Base-by-base conservation (phyloP, 2,888 invertebrate genomes). In the Alviniconcha strummeri region DNA sequence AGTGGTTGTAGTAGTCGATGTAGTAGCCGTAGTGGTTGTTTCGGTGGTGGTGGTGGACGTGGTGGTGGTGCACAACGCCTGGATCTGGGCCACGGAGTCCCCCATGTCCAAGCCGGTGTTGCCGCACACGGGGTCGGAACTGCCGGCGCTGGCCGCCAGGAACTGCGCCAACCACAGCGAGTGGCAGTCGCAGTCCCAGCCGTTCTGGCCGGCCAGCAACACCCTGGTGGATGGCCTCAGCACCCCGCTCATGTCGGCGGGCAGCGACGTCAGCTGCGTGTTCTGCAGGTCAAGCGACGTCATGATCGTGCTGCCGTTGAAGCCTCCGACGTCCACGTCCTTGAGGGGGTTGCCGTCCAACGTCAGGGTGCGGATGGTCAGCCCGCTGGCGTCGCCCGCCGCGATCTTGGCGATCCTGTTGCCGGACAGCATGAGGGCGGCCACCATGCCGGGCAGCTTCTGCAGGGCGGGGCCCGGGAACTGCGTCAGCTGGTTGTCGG, bases 181-280 rank as follows among this genome's bases (percentile, higher is more conserved):
- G 64, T 83, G 81, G 84, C 91, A 91, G 86, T 89, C 88, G 86
- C 91, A 91, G 74, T 72, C 60, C 89, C 89, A 90, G 82, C 84
- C 71, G 86, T 75, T 75, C 74, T 69, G 57, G 8, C 57, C 71
- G 55, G 17, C 57, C 78, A 85, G 81, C n/a, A 67, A 19, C 36
- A 85, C 56, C 56, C 19, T 57, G 9, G 54, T 55, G 15, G 72
- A 52, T 5, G 52, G 60, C 1, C 79, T 64, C 52, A 85, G 67
- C 79, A 81, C 69, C 11, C n/a, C 11, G 19, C 74, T 74, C 81
- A 81, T 76, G 15, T 81, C 81, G 0, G 17, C 15, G 4, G 84
- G 84, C 19, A 84, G 67, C n/a, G 79, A 79, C 9, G 74, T 79
- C 74, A 84, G 72, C 19, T 78, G 75, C 55, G 88, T 89, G 67